A percentile compares a stretch with the other conserved stretches of the same genome.
These are phyloP conservation scores for Aphelocoma californica DNA, from an alignment of 2,797 vertebrate genomes.

Conservation along the genomic window DNA sequence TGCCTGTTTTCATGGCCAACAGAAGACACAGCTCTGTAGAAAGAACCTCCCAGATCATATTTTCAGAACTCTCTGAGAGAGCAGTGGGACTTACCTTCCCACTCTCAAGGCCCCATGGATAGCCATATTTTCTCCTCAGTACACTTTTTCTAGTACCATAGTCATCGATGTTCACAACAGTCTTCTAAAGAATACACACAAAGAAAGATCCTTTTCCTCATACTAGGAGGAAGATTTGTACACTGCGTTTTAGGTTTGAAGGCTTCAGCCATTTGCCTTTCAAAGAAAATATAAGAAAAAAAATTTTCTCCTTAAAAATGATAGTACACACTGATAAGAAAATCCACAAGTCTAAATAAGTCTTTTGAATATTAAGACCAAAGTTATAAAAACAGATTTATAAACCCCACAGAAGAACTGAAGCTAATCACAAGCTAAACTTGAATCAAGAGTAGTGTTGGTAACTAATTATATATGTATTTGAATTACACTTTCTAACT, in stretches of 20 bases:
- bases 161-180: neutral
- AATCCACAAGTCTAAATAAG: neutral
- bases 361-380: neutral
- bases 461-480: neutral
- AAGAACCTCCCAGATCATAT: fast-evolving
- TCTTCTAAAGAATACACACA: neutral
- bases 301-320: neutral
- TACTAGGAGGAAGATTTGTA: neutral
- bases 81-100: neutral
- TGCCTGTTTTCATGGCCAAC: neutral
- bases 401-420: neutral
- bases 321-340: neutral
- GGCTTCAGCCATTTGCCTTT: neutral
- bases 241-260: neutral
- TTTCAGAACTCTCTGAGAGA: neutral
- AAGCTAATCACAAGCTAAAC: neutral
- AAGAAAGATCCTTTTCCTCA: neutral
- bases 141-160: neutral
- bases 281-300: neutral
- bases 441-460: neutral
- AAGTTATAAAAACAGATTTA: neutral
- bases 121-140: neutral
- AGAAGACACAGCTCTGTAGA: neutral
- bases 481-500: neutral
- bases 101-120: neutral